These are phyloP conservation scores for Ostrea edulis DNA, from an alignment of 1,140 invertebrate genomes.

Conservation along the genomic window DNA sequence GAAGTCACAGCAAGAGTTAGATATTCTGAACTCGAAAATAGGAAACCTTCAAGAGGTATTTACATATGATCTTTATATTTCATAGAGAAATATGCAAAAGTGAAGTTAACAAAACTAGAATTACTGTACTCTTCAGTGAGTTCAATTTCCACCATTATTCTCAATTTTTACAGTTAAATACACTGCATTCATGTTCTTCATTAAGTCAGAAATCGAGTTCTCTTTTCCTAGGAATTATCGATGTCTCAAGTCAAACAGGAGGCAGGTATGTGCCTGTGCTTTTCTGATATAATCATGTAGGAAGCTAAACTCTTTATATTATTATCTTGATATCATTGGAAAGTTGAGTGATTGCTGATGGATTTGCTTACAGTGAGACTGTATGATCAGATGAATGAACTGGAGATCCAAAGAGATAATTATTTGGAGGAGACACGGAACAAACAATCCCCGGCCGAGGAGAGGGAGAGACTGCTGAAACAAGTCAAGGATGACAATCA, in stretches of 20 bases:
- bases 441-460: constrained; percentile 87
- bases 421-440: constrained; percentile 86
- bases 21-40: constrained; percentile 84
- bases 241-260: constrained; percentile 86
- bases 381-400: constrained; percentile 85
- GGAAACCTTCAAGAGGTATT: constrained; percentile 83
- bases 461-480: constrained; percentile 86
- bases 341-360: neutral
- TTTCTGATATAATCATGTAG: neutral
- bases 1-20: constrained; percentile 83
- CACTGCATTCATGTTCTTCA: too few relatives aligned
- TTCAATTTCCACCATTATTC: too few relatives aligned
- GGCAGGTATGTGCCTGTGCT: constrained; percentile 76
- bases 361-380: constrained; percentile 81
- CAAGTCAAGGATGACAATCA: constrained; percentile 91
- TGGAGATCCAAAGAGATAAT: constrained; percentile 85
- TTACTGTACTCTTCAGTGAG: too few relatives aligned
- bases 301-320: neutral
- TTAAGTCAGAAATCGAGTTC: neutral
- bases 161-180: too few relatives aligned
- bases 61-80: neutral
- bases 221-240: constrained; percentile 82
- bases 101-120: too few relatives aligned
- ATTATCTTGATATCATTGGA: neutral
- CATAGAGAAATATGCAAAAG: constrained; percentile 4